Evolutionary conservation across 2,888 invertebrate genomes (phyloP).

Genomic region (Bellardia pandia): DNA sequence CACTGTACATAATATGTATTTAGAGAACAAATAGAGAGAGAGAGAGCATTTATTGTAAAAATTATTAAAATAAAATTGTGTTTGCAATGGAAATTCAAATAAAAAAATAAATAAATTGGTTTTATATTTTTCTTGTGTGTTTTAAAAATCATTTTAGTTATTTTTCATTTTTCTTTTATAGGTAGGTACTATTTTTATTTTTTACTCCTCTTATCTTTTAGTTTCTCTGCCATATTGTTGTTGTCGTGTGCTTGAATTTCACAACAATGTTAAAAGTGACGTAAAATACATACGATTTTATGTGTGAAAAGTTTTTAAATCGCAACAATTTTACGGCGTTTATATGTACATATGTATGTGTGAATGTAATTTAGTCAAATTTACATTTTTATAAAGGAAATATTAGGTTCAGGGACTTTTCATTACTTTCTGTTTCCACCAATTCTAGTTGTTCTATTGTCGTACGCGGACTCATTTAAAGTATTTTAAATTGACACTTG

Average conservation of each 20-base stretch:
- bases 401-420: too few relatives aligned
- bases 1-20: neutral
- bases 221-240: neutral
- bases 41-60: neutral
- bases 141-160: neutral
- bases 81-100: neutral
- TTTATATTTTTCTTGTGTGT: neutral
- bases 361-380: too few relatives aligned
- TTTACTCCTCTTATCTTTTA: neutral
- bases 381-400: too few relatives aligned
- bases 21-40: neutral
- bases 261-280: slow-evolving; percentile 65
- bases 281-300: neutral
- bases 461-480: too few relatives aligned
- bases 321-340: too few relatives aligned
- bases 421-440: too few relatives aligned
- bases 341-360: too few relatives aligned
- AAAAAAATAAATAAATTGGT: neutral
- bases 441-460: too few relatives aligned
- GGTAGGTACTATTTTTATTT: neutral
- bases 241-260: slow-evolving; percentile 74
- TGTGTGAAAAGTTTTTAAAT: too few relatives aligned
- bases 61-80: neutral
- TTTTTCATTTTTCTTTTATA: neutral
- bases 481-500: too few relatives aligned